Evolutionary conservation across 2,797 vertebrate genomes (phyloP), one percentile per base, ranked within the genome.

Genomic region (Luscinia luscinia): DNA sequence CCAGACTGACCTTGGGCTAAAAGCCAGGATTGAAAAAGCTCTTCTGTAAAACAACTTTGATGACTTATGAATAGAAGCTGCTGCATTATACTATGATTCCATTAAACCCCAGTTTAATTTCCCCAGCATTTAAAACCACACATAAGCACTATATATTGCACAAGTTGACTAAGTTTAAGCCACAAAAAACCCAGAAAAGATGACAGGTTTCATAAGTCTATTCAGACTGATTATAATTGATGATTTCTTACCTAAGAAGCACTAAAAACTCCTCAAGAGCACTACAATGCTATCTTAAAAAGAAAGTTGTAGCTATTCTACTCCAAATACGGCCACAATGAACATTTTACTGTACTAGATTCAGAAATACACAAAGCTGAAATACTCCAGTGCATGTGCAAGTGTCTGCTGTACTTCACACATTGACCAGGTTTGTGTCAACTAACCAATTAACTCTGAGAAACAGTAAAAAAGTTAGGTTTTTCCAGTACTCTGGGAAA

Each of bases 21-120:
- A 90, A 94, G 95, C 83, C 89, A 94, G 58, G 58, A 62, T 52
- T 62, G 66, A 75, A 84, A 94, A 80, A 46, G 62, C 40, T 86
- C 38, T 62, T 72, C 83, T 45, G 22, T 79, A 87, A 94, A 95
- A 89, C 69, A 87, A 64, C 67, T 88, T 67, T 76, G 86, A 95
- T 90, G 81, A 88, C 52, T 93, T 94, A 91, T 63, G 78, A 91
- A 38, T 36, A 96, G 75, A 58, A 78, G 57, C 46, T 94, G 68
- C 67, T 63, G 77, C 86, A 69, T 94, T 84, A 88, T 54, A 49
- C 74, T 66, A 8, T 4, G 5, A 68, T 66, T 92, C 70, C 73
- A n/a, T 95, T 86, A 96, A 86, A 70, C 8, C 12, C 36, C 74
- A 75, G 48, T 78, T 68, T 49, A 59, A 88, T 41, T 55, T 83